Conservation (phyloP, 2,113 vertebrate species). For the Notarius lentiginosus region DNA sequence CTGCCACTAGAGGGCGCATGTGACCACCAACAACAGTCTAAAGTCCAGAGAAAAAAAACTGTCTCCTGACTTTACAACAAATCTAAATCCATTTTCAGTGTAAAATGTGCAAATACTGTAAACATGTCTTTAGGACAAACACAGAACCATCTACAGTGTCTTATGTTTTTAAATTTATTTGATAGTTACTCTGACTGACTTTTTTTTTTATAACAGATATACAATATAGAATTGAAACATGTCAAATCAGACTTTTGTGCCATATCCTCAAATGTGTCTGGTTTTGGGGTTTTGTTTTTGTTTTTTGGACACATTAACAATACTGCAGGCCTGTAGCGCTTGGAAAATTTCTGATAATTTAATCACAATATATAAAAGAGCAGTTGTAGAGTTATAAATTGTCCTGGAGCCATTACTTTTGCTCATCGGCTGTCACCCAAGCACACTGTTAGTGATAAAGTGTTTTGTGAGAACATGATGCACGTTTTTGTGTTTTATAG, state of each 20-base stretch:
- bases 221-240: background rate
- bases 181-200: too few species aligned
- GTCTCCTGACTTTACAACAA: background rate
- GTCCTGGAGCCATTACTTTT: background rate
- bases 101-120: background rate
- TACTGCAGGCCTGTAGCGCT: background rate
- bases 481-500: background rate
- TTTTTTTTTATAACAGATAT: background rate
- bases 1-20: constrained; percentile 23
- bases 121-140: background rate
- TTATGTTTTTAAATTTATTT: background rate
- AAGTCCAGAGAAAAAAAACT: background rate
- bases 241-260: background rate
- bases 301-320: background rate
- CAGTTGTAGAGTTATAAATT: background rate
- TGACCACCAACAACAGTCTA: background rate
- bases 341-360: background rate
- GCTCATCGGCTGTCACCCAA: background rate
- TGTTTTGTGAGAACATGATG: background rate
- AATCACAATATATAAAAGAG: background rate
- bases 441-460: background rate
- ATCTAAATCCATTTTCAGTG: background rate
- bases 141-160: background rate
- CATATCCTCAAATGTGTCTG: background rate
- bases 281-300: too few species aligned